phyloP scores from a whole-genome alignment of 2,797 vertebrate genomes.

The Enteromius mattozi region DNA sequence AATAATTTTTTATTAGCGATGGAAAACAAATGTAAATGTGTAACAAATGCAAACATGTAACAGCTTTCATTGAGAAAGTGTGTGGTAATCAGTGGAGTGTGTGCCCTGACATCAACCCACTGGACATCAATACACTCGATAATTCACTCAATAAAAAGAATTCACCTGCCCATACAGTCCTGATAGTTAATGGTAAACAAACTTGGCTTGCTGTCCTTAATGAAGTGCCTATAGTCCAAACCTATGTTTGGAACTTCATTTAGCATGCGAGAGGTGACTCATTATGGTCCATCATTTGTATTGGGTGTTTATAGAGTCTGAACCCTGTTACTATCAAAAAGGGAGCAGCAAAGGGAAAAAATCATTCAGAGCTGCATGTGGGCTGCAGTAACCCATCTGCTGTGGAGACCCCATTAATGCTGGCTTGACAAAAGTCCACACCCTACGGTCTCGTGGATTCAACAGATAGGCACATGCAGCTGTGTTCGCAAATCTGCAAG shows the following conservation, averaged over 20 bases:
- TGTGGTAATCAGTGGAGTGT: neutral
- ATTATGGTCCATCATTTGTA: neutral
- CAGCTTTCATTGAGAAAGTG: neutral
- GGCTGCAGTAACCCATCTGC: neutral
- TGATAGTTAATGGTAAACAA: too few relatives aligned
- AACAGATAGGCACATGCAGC: fast-evolving
- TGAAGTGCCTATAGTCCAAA: too few relatives aligned
- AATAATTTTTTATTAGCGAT: too few relatives aligned
- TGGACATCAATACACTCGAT: neutral
- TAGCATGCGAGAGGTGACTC: neutral
- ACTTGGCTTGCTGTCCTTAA: too few relatives aligned
- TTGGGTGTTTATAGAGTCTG: neutral
- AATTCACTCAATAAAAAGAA: neutral
- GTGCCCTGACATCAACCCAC: neutral
- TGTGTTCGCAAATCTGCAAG: too few relatives aligned
- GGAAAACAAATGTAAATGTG: neutral
- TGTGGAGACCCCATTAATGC: neutral
- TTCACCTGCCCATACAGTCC: too few relatives aligned
- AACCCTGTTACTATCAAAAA: neutral
- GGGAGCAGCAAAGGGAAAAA: neutral
- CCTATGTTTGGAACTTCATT: too few relatives aligned
- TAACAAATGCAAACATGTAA: neutral
- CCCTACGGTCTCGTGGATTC: neutral
- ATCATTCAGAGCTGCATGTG: neutral
- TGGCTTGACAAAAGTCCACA: neutral